Percentiles rank a stretch among this genome's conserved stretches.
Evolutionary conservation across 2,113 vertebrate species (phyloP).

Genomic region (Chloropsis hardwickii): DNA sequence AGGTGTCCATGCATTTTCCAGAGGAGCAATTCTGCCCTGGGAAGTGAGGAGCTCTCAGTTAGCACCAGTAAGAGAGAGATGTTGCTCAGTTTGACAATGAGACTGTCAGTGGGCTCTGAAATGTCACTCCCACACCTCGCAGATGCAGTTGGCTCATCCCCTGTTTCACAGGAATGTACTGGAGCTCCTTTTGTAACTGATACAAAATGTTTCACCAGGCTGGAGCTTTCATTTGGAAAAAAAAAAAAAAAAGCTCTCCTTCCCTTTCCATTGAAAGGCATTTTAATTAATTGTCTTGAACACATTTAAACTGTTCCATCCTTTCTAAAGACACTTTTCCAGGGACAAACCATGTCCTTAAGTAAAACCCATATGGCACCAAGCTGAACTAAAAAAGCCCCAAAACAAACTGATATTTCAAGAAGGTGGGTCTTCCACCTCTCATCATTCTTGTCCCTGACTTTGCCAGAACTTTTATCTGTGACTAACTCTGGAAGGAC

Average conservation of each 20-base stretch:
- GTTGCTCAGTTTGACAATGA: constrained; percentile 15
- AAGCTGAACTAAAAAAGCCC: background rate
- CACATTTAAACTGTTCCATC: background rate
- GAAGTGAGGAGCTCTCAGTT: background rate
- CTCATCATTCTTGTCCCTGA: background rate
- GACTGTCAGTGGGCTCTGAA: constrained; percentile 53
- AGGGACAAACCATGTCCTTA: background rate
- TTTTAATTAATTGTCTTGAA: background rate
- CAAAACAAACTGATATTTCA: background rate
- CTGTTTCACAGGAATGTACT: constrained; percentile 22
- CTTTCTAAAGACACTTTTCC: background rate
- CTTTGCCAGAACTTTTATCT: background rate
- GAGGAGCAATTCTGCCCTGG: background rate
- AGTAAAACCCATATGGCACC: background rate
- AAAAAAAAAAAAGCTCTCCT: background rate
- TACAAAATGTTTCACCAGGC: constrained; percentile 27
- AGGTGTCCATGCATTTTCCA: fast-evolving
- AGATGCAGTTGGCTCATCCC: constrained; percentile 49
- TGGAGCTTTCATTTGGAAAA: background rate
- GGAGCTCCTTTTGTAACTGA: constrained; percentile 39
- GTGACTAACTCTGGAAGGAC: background rate
- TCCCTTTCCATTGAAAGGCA: background rate
- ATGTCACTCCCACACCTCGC: constrained; percentile 61
- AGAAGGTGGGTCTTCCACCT: background rate
- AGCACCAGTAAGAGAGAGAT: background rate